phyloP scores from a whole-genome alignment of 2,888 invertebrate genomes.

The Caenorhabditis japonica region DNA sequence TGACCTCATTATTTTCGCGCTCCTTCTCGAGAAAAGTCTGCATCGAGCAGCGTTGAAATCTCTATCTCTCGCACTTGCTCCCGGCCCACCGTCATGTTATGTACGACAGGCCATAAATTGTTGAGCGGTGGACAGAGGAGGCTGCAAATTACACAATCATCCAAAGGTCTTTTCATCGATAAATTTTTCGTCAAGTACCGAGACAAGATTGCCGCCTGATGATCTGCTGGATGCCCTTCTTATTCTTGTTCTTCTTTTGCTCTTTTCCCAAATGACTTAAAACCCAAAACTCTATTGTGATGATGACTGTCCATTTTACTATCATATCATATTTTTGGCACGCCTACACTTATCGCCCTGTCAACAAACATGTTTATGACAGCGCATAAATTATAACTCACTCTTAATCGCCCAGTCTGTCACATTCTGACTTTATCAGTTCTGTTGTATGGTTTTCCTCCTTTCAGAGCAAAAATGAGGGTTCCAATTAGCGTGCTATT shows the following conservation, averaged over 20 bases:
- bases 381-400: slow-evolving; percentile 2
- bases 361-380: slow-evolving; percentile 2
- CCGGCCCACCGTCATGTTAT: slow-evolving; percentile 32
- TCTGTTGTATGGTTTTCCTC: too few relatives aligned
- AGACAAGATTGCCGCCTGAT: too few relatives aligned
- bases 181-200: slow-evolving; percentile 20
- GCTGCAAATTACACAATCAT: slow-evolving; percentile 46
- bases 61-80: slow-evolving; percentile 20
- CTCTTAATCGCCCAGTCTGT: background rate
- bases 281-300: too few relatives aligned
- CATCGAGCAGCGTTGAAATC: slow-evolving; percentile 2
- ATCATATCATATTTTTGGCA: background rate
- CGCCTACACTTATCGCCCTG: background rate
- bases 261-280: too few relatives aligned
- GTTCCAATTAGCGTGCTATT: slow-evolving; percentile 23
- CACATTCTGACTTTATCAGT: too few relatives aligned
- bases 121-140: slow-evolving; percentile 44
- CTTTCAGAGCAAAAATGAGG: too few relatives aligned
- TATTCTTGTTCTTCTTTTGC: too few relatives aligned
- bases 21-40: slow-evolving; percentile 31
- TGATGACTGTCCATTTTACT: too few relatives aligned
- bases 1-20: slow-evolving; percentile 40
- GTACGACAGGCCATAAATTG: slow-evolving; percentile 48
- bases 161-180: slow-evolving; percentile 15
- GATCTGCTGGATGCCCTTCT: too few relatives aligned